phyloP scores from a whole-genome alignment of 64 coral and sea anemone genomes.

The Acropora tenuis region DNA sequence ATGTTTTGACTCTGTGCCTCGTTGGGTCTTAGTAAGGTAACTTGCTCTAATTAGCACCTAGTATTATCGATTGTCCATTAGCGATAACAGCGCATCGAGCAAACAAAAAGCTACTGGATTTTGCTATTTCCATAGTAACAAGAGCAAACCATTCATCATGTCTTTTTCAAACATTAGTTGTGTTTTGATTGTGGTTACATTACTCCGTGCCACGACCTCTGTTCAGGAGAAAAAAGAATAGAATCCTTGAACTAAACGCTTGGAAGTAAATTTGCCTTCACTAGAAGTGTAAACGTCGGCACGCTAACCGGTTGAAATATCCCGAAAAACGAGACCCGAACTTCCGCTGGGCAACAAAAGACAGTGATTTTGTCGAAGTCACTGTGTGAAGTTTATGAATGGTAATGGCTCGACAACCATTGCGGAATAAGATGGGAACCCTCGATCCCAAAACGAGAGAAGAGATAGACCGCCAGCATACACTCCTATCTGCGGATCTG shows the following conservation, averaged over 20 bases:
- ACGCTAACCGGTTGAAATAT: too few species aligned
- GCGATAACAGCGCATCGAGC: too few species aligned
- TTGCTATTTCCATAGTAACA: not conserved
- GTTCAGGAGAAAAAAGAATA: not conserved
- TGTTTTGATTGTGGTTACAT: not conserved
- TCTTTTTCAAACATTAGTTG: not conserved
- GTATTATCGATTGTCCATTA: too few species aligned
- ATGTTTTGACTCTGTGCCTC: not conserved
- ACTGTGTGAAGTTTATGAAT: not conserved
- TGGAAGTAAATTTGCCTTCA: not conserved
- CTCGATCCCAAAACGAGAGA: conserved; percentile 46
- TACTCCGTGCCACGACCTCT: not conserved
- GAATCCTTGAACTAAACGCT: not conserved
- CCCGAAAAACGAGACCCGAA: too few species aligned
- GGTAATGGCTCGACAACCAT: not conserved
- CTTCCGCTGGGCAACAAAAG: too few species aligned
- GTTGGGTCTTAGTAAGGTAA: not conserved
- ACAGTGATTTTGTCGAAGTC: not conserved
- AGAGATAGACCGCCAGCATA: conserved; percentile 73
- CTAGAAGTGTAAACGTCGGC: too few species aligned
- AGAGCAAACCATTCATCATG: not conserved
- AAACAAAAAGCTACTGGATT: too few species aligned
- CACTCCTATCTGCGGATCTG: conserved; percentile 62
- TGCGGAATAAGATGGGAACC: not conserved
- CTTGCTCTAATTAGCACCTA: not conserved